Percentiles rank a stretch among this genome's conserved stretches.
These are phyloP conservation scores for Mactromeris polynyma DNA, from an alignment of 2,888 invertebrate species.

Conservation along the genomic window DNA sequence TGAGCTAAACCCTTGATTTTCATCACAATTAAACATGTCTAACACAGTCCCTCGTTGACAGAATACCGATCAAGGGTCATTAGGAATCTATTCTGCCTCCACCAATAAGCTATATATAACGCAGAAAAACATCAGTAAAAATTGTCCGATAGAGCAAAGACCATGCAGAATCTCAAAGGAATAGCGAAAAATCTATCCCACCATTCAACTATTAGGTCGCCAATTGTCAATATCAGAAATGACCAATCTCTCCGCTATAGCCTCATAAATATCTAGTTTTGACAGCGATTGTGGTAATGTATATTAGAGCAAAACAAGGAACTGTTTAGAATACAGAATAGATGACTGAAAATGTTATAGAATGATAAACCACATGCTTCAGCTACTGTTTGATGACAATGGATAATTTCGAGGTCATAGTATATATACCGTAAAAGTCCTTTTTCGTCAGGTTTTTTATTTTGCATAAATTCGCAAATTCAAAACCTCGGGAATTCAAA, in stretches of 20 bases:
- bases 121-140: not conserved
- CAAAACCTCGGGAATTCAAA: no score
- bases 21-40: not conserved
- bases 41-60: not conserved
- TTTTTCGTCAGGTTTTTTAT: no score
- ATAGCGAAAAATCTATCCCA: not conserved
- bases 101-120: not conserved
- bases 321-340: not conserved
- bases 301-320: not conserved
- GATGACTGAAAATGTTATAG: not conserved
- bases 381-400: no score
- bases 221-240: constrained; percentile 6
- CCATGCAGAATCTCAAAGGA: not conserved
- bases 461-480: no score
- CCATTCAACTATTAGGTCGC: not conserved
- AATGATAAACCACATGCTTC: no score
- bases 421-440: no score
- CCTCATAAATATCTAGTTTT: not conserved
- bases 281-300: not conserved
- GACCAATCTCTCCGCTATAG: not conserved
- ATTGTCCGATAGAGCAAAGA: not conserved
- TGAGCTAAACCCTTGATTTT: no score
- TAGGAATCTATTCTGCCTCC: not conserved
- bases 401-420: no score
- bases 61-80: not conserved